Conservation (phyloP, 2,888 invertebrate species). For the Liopterus haemorrhoidalis region DNA sequence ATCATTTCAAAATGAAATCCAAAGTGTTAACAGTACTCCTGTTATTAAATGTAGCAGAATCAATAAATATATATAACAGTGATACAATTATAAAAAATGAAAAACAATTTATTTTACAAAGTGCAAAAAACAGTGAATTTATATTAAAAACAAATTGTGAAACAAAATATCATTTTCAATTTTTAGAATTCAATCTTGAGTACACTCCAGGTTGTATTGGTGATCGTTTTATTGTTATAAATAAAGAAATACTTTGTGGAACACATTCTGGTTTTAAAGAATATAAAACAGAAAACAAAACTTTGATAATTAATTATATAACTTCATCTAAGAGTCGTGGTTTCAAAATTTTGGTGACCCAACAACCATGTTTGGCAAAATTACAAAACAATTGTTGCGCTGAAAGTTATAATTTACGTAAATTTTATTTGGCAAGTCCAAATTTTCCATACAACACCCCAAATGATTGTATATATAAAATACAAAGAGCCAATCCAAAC, state of each 20-base stretch:
- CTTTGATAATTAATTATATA: constrained; percentile 47
- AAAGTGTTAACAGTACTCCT: background rate
- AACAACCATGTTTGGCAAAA: constrained; percentile 32
- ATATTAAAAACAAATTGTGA: constrained; percentile 49
- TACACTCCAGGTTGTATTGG: constrained; percentile 47
- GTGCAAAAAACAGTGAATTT: constrained; percentile 51
- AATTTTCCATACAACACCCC: constrained; percentile 49
- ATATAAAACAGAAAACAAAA: constrained; percentile 46
- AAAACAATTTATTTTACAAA: constrained; percentile 47
- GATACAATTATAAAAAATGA: constrained; percentile 45
- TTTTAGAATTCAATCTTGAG: constrained; percentile 51
- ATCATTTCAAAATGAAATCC: no score
- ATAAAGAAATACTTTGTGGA: constrained; percentile 50
- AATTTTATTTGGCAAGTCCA: constrained; percentile 52
- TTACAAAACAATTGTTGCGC: constrained; percentile 44
- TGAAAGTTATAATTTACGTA: constrained; percentile 43
- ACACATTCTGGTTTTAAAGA: constrained; percentile 45
- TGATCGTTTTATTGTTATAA: constrained; percentile 50
- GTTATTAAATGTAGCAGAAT: background rate
- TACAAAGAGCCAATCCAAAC: constrained; percentile 47
- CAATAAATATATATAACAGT: background rate
- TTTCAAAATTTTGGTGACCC: constrained; percentile 51
- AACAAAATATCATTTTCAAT: constrained; percentile 50
- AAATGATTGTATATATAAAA: constrained; percentile 49
- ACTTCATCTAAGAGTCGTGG: constrained; percentile 44